phyloP scores from a whole-genome alignment of 2,113 vertebrate genomes.

The Heterotis niloticus region DNA sequence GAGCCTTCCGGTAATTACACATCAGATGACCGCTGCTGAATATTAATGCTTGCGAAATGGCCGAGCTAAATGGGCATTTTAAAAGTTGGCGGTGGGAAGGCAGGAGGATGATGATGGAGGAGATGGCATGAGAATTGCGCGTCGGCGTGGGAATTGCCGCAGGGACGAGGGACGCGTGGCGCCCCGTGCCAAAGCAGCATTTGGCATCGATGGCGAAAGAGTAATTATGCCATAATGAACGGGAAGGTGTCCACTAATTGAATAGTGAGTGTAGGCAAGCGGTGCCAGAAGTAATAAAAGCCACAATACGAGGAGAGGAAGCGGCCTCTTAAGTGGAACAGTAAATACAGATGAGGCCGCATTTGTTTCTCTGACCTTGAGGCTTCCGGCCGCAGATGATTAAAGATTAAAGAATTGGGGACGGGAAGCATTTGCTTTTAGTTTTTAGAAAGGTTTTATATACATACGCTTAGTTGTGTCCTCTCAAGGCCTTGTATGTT shows the following conservation, averaged over 20 bases:
- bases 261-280: constrained; percentile 76
- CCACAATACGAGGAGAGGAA: constrained; percentile 72
- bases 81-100: constrained; percentile 47
- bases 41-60: constrained; percentile 40
- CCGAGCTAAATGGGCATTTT: constrained; percentile 46
- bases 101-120: constrained; percentile 24
- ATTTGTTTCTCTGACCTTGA: constrained; percentile 47
- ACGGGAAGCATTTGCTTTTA: constrained; percentile 42
- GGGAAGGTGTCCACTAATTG: constrained; percentile 88
- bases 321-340: constrained; percentile 83
- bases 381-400: constrained; percentile 46
- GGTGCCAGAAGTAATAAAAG: constrained; percentile 79
- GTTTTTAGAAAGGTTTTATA: constrained; percentile 26
- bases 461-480: constrained; percentile 4
- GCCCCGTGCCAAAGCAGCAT: constrained; percentile 83
- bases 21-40: constrained; percentile 46
- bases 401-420: constrained; percentile 50
- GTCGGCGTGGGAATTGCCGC: constrained; percentile 43
- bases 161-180: constrained; percentile 68
- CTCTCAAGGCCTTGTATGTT: constrained; percentile 23
- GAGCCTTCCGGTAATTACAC: constrained; percentile 51
- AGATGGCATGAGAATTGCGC: constrained; percentile 26
- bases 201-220: constrained; percentile 82
- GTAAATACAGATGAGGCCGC: constrained; percentile 81
- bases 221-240: constrained; percentile 85